phyloP scores from a whole-genome alignment of 1,140 invertebrate species.

The Chionoecetes opilio region DNA sequence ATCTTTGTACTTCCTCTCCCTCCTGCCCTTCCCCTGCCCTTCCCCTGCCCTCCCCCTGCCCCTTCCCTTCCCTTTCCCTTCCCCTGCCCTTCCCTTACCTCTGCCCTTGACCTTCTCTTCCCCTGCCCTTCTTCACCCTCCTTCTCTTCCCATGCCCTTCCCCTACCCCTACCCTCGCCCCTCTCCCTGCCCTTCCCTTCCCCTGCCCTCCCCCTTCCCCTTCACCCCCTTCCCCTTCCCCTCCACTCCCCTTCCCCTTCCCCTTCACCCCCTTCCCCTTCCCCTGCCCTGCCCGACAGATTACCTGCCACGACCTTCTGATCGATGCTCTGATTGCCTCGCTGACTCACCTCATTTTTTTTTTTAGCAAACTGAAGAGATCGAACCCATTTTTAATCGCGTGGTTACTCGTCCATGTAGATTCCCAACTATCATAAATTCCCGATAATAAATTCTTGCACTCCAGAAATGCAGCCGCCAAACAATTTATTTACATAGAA shows the following conservation, averaged over 20 bases:
- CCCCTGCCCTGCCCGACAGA: background rate
- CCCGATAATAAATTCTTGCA: conserved; percentile 50
- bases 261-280: too few species aligned
- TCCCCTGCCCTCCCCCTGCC: too few species aligned
- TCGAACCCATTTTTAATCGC: background rate
- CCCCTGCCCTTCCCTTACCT: too few species aligned
- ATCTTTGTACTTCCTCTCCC: too few species aligned
- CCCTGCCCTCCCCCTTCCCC: background rate
- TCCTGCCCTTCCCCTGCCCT: too few species aligned
- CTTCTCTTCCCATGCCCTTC: too few species aligned
- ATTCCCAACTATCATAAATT: conserved; percentile 49
- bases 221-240: background rate
- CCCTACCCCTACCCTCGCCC: too few species aligned
- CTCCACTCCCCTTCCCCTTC: background rate
- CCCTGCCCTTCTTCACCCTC: too few species aligned
- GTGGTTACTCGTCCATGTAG: conserved; percentile 31
- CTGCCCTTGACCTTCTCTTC: too few species aligned
- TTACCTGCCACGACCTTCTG: background rate
- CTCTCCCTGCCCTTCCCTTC: too few species aligned
- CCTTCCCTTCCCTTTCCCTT: too few species aligned
- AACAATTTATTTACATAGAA: conserved; percentile 52
- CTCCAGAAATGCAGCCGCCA: conserved; percentile 52
- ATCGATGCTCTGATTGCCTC: conserved; percentile 5
- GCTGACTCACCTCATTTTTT: background rate
- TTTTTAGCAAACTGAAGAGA: background rate